Evolutionary conservation across 1,140 invertebrate genomes (phyloP).

Genomic region (Galleria mellonella): DNA sequence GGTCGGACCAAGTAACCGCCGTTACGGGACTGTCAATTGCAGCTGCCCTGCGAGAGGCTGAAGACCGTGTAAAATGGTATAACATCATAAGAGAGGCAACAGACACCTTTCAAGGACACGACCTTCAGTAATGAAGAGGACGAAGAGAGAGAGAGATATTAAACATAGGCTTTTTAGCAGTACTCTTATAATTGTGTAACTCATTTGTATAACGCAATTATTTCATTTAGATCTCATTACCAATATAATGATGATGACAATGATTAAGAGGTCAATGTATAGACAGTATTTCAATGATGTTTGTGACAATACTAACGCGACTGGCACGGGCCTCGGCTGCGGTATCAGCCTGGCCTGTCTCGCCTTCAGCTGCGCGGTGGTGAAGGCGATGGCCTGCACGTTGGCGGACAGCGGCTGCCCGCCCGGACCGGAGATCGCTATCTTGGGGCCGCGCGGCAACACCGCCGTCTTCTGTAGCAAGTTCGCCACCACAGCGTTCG

Average conservation of each 20-base stretch:
- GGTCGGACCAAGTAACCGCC: no score
- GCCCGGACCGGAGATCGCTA: constrained; percentile 37
- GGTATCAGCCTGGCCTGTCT: constrained; percentile 41
- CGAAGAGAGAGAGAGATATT: no score
- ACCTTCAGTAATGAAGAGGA: no score
- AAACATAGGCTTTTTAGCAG: no score
- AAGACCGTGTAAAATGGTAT: no score
- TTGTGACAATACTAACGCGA: constrained; percentile 26
- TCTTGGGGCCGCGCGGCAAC: constrained; percentile 42
- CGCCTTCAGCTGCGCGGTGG: constrained; percentile 42
- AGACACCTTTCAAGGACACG: no score
- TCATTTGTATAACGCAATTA: no score
- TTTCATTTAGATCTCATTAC: no score
- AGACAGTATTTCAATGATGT: background rate
- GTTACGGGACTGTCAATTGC: no score
- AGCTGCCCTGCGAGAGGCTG: no score
- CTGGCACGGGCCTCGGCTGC: constrained; percentile 31
- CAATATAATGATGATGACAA: background rate
- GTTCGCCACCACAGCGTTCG: constrained; percentile 49
- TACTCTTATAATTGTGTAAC: no score
- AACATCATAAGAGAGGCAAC: no score
- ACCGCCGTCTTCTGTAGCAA: constrained; percentile 50
- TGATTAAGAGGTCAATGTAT: background rate
- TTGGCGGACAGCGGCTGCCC: constrained; percentile 37
- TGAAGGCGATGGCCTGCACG: constrained; percentile 55